These are phyloP conservation scores for Orchestia grillus DNA, from an alignment of 1,140 invertebrate genomes.

Conservation along the genomic window DNA sequence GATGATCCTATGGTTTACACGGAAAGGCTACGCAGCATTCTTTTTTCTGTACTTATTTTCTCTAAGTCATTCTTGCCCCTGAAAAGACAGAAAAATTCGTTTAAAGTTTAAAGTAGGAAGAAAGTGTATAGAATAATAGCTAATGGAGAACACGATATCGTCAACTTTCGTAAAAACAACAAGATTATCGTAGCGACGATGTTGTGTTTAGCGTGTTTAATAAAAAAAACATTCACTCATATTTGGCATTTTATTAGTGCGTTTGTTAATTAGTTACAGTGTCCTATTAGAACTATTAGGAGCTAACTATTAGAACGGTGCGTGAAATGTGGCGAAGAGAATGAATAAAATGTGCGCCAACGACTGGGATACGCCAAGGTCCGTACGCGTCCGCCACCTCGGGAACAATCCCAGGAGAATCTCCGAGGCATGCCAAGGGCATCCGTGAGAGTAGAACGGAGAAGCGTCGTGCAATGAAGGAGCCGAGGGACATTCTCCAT, in stretches of 20 bases:
- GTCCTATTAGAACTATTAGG: neutral
- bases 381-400: neutral
- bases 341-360: neutral
- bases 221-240: neutral
- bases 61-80: neutral
- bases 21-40: neutral
- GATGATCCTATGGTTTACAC: neutral
- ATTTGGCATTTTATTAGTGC: neutral
- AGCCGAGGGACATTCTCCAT: neutral
- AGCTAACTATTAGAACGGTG: neutral
- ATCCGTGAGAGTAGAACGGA: neutral
- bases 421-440: neutral
- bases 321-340: neutral
- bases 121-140: neutral
- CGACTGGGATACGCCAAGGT: neutral
- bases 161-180: too few relatives aligned
- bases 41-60: neutral
- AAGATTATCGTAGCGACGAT: too few relatives aligned
- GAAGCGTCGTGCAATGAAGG: neutral
- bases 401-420: slow-evolving; percentile 4
- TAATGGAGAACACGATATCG: too few relatives aligned
- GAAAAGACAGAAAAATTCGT: neutral
- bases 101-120: neutral
- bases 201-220: neutral
- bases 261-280: neutral